These are phyloP conservation scores for Mixornis gularis DNA, from an alignment of 2,113 vertebrate species.

Conservation along the genomic window DNA sequence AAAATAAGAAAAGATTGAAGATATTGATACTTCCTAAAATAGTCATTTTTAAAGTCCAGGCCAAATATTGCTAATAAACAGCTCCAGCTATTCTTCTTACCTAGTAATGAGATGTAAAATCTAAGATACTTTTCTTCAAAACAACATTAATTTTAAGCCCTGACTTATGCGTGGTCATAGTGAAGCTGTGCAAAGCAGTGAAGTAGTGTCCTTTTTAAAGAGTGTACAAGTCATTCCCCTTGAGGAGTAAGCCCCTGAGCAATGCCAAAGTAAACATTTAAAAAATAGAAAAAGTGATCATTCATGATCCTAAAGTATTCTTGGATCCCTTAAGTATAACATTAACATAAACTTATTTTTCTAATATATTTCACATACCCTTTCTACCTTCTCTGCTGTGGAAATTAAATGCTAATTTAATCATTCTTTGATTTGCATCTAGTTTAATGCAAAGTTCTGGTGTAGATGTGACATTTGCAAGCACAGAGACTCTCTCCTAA, in stretches of 20 bases:
- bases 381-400: slow-evolving; percentile 67
- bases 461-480: slow-evolving; percentile 70
- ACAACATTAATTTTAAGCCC: neutral
- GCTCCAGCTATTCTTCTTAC: neutral
- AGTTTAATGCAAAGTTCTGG: slow-evolving; percentile 76
- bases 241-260: neutral
- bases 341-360: neutral
- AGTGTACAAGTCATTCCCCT: neutral
- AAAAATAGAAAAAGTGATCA: neutral
- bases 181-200: neutral
- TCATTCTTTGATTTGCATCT: slow-evolving; percentile 71
- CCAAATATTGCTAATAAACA: neutral
- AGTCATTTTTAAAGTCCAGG: neutral
- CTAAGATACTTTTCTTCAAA: neutral
- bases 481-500: slow-evolving; percentile 56
- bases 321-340: neutral
- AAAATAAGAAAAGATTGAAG: neutral
- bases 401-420: slow-evolving; percentile 66
- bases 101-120: neutral
- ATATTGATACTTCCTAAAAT: neutral
- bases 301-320: neutral
- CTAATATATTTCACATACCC: slow-evolving; percentile 39
- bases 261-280: neutral
- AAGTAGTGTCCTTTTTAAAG: neutral
- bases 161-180: neutral